Base-by-base conservation (phyloP, 2,888 invertebrate genomes). In the Zygogramma bicolorata region DNA sequence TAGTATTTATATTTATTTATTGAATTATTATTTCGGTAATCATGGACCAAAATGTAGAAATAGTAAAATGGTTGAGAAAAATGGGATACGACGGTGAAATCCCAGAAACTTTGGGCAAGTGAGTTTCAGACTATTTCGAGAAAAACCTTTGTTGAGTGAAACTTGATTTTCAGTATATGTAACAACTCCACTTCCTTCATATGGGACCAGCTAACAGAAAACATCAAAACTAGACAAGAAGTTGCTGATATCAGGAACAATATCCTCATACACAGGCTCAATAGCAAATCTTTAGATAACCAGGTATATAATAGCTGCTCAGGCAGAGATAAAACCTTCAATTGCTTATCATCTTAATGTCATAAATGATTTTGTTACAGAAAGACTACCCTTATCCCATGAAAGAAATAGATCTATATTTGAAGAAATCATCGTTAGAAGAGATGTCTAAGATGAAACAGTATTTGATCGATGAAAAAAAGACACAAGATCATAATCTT, bases 191-290 rank as follows among this genome's bases (percentile, higher is more conserved):
- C 79, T 18, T 74, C 74, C 31, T 78, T 78, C 62, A 70, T 81
- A 49, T 81, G 81, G 81, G 77, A 81, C 61, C 78, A 81, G 34
- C 29, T 82, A 18, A 75, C 77, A 60, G 60, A 79, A 49, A 80
- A 78, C 65, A 70, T 73, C 13, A 73, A 63, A 59, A 75, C 77
- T 1, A 79, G 76, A 65, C 70, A 75, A 67, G 77, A 80, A 68
- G 79, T 77, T 3, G 72, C 75, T 18, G 53, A 70, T 46, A 77
- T 80, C 5, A 75, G 70, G 31, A 74, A 74, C 38, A 79, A 80
- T 65, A 71, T 81, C 59, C 68, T 81, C 57, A 73, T 80, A 18
- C 70, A 77, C 58, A 73, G 79, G 40, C 68, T 81, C 22, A 73
- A 72, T 61, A 65, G 62, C n/a, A 79, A 77, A 69, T 60, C 72